Conservation (phyloP, 2,797 vertebrate genomes). For the Argyrosomus regius region DNA sequence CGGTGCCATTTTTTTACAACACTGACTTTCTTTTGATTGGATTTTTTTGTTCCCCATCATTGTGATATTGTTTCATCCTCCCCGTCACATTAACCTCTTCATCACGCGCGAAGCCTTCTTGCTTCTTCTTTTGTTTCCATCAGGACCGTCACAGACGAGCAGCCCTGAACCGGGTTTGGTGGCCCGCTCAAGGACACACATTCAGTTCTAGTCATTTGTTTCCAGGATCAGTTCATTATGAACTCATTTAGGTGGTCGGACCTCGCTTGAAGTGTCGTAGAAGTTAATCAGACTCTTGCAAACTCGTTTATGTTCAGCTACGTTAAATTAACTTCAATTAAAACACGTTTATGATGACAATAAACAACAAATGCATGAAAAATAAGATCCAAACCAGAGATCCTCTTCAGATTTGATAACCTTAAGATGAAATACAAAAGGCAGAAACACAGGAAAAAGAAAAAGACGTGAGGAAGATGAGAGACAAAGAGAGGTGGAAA, state of each 20-base stretch:
- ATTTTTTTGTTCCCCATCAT: neutral
- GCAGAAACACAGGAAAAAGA: neutral
- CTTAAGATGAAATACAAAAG: neutral
- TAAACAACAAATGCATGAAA: neutral
- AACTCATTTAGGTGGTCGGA: neutral
- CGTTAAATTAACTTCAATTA: neutral
- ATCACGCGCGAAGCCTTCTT: neutral
- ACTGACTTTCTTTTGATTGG: conserved; percentile 14
- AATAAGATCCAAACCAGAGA: neutral
- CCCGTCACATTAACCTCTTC: neutral
- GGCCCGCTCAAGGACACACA: conserved; percentile 17
- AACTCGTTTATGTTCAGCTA: too few species aligned
- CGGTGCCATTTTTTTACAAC: neutral
- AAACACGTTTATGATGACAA: too few species aligned
- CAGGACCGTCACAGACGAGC: neutral
- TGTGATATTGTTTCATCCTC: conserved; percentile 4
- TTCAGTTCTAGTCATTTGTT: neutral
- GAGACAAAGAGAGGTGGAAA: conserved; percentile 52
- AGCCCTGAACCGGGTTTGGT: conserved; percentile 6
- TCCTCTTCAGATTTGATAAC: neutral
- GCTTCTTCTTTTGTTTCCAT: conserved; percentile 2
- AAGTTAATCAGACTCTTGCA: neutral
- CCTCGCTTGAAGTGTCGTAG: neutral
- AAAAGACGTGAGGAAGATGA: neutral
- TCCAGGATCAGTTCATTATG: neutral